Base-by-base conservation (phyloP, 2,888 invertebrate genomes). In the Lordiphosa fenestrarum region DNA sequence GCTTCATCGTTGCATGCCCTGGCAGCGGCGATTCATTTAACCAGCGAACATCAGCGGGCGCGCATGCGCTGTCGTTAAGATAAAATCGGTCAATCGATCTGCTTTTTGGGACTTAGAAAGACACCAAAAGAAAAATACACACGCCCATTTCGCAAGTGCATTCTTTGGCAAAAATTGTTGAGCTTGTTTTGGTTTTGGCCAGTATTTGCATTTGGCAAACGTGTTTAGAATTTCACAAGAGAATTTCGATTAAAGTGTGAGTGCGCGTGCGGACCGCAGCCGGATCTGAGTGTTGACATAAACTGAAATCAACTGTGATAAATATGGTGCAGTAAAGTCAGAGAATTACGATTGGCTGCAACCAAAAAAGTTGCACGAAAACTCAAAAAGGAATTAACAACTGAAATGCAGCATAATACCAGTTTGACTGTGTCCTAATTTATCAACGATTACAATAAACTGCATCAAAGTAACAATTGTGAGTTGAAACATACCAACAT, bases 171-270 rank as follows among this genome's bases (percentile, higher is more conserved):
- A 36, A 53, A 15, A 15, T 41, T 25, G 12, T 4, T 13, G 6
- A 9, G 12, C 3, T 7, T 23, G 33, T 33, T 36, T 42, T 42
- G 12, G 37, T 33, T 21, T 15, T 2, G 39, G 15, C 15, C 15
- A 15, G 7, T 39, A 44, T 37, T 41, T 42, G 30, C 42, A 35
- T 55, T 37, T 23, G 6, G 33, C 33, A 82, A 84, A 78, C 84
- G 82, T 78, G 78, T 78, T 84, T 55, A 62, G 84, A 84, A 78
- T 78, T 78, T 74, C 82, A 47, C 48, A 71, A 78, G 10, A 52
- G 42, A 48, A 51, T 44, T 53, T 47, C n/a, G 19, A 21, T 39
- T 0, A 41, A 36, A n/a, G 50, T 38, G 57, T 37, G 47, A 40
- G 56, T 39, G 52, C 25, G 54, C 55, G 44, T 53, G 25, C 36